These are phyloP conservation scores for Ameiurus melas DNA, from an alignment of 2,113 vertebrate genomes.

Conservation along the genomic window DNA sequence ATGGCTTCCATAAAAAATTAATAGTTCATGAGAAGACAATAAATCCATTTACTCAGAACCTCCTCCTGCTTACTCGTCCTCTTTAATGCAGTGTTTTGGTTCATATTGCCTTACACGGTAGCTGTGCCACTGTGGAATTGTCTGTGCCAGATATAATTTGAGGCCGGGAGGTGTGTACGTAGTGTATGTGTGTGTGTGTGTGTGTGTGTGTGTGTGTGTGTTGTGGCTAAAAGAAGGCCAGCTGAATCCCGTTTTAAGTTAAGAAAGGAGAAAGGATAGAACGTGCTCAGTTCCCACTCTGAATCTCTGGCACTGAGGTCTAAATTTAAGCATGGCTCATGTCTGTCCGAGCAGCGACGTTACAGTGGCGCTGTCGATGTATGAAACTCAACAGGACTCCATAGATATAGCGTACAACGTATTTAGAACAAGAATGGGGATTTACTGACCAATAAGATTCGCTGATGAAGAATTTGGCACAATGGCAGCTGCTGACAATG, in stretches of 20 bases:
- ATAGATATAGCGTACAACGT: neutral
- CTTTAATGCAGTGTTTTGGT: constrained; percentile 57
- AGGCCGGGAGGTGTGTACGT: constrained; percentile 42
- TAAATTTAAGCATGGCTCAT: neutral
- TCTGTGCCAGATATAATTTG: constrained; percentile 65
- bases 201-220: constrained; percentile 12
- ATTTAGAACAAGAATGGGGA: neutral
- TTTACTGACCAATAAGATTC: constrained; percentile 13
- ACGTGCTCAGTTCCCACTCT: constrained; percentile 40
- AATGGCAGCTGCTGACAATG: neutral
- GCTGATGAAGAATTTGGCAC: neutral
- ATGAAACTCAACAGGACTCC: neutral
- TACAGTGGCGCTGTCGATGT: neutral
- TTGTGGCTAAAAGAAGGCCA: constrained; percentile 23
- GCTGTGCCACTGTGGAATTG: constrained; percentile 61
- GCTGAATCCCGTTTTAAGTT: constrained; percentile 10
- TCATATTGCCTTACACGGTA: constrained; percentile 68
- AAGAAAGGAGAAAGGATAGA: constrained; percentile 27
- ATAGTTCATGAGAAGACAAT: constrained; percentile 47
- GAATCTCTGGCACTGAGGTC: constrained; percentile 15
- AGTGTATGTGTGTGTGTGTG: neutral
- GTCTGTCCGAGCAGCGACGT: neutral
- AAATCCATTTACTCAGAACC: constrained; percentile 61
- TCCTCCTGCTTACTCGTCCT: constrained; percentile 49
- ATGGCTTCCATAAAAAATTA: constrained; percentile 60